Evolutionary conservation across 2,113 vertebrate genomes (phyloP).

Genomic region (Electrona antarctica): DNA sequence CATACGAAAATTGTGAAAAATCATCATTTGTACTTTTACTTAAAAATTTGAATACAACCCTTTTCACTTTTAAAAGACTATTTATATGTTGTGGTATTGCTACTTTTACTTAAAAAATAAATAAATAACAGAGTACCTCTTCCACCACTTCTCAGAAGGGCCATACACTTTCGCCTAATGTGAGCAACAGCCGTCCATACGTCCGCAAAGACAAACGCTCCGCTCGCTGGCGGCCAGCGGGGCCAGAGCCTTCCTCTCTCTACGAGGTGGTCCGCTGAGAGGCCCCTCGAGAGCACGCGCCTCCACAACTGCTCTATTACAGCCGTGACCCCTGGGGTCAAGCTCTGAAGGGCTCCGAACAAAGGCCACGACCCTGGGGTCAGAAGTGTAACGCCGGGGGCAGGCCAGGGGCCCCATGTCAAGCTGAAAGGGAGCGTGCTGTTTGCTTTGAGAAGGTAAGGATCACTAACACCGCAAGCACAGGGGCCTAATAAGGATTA

Average conservation of each 20-base stretch:
- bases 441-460: slow-evolving; percentile 89
- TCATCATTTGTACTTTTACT: too few species aligned
- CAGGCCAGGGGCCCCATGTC: slow-evolving; percentile 76
- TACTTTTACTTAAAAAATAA: too few species aligned
- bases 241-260: slow-evolving; percentile 39
- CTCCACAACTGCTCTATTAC: slow-evolving; percentile 91
- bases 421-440: slow-evolving; percentile 81
- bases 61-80: too few species aligned
- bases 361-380: slow-evolving; percentile 89
- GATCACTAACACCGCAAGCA: slow-evolving; percentile 83
- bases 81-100: too few species aligned
- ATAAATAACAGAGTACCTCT: too few species aligned
- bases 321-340: slow-evolving; percentile 85
- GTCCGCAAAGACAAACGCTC: slow-evolving; percentile 22
- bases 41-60: too few species aligned
- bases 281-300: slow-evolving; percentile 84
- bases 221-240: slow-evolving; percentile 17
- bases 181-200: slow-evolving; percentile 19
- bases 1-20: too few species aligned
- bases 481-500: slow-evolving; percentile 84
- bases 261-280: slow-evolving; percentile 73
- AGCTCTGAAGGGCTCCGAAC: slow-evolving; percentile 87
- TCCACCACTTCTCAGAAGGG: background rate
- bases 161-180: slow-evolving; percentile 8
- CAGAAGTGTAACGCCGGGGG: slow-evolving; percentile 88